Base-by-base conservation (phyloP, 2,797 vertebrate species). In the Myiothlypis chrysogaster region DNA sequence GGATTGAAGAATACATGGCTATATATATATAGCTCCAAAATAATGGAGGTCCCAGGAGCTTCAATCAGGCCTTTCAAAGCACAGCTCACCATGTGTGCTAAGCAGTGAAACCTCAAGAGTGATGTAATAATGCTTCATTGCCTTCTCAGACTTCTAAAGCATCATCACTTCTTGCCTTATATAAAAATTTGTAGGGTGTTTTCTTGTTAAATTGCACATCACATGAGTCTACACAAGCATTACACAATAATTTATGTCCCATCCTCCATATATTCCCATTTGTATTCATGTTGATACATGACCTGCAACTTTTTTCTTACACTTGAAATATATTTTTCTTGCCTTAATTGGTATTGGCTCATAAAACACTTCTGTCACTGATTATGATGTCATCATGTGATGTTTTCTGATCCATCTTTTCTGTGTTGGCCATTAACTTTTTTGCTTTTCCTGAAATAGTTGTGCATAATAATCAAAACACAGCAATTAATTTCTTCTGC, bases 121-220 rank as follows among this genome's bases (percentile, higher is more conserved):
- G 63, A 34, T 78, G 34, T 56, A 64, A 43, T 87, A 77, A 44
- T 86, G 83, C 53, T 95, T 95, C 81, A 35, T 91, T 94, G 79
- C 85, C 49, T 79, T 96, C 96, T 83, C 30, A 64, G 50, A 56
- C 20, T 21, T 63, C 61, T 75, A 55, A 89, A 83, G 50, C 44
- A 52, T 52, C n/a, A 63, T 83, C 5, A 10, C 50, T 91, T 94
- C 94, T 88, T 94, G 61, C 52, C 44, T 23, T 65, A 22, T 19
- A 12, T 87, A 63, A 77, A 90, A 89, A 65, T 60, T 25, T 61
- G 43, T 37, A 65, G 20, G 57, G 19, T 85, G 37, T 63, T 91
- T 89, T 49, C 93, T 95, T 92, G 87, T 97, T 96, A 94, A 93
- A 87, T 89, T 94, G 91, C 93, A 95, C 73, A 96, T 97, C 89